Evolutionary conservation across 2,113 vertebrate genomes (phyloP).

Genomic region (Pyrgilauda ruficollis): DNA sequence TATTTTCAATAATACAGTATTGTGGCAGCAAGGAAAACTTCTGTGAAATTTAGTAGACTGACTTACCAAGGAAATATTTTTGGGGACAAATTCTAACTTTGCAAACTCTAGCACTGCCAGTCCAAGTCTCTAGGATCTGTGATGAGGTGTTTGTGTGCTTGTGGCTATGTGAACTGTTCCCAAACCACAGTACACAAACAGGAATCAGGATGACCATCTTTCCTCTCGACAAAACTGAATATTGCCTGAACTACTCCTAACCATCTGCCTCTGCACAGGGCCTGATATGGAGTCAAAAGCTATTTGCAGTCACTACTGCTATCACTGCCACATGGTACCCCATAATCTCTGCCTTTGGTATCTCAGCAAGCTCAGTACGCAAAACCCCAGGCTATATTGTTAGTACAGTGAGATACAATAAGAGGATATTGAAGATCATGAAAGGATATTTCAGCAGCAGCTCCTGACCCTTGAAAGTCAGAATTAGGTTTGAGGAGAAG

Average conservation of each 20-base stretch:
- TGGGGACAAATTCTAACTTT: neutral
- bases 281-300: neutral
- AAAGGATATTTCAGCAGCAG: neutral
- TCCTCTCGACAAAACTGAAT: neutral
- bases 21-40: neutral
- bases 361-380: neutral
- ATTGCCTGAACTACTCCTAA: neutral
- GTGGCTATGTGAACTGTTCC: neutral
- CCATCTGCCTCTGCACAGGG: neutral
- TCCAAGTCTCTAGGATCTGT: neutral
- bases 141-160: neutral
- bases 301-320: neutral
- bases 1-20: neutral
- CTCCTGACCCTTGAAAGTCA: neutral
- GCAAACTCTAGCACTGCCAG: neutral
- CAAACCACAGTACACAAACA: neutral
- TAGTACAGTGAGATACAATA: neutral
- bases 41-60: neutral
- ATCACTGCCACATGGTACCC: neutral
- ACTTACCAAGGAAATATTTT: neutral
- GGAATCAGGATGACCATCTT: neutral
- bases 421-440: neutral
- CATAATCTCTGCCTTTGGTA: neutral
- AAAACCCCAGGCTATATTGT: neutral
- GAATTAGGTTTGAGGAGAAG: neutral